Base-by-base conservation (phyloP, 1,140 invertebrate species). In the Cotesia vestalis region DNA sequence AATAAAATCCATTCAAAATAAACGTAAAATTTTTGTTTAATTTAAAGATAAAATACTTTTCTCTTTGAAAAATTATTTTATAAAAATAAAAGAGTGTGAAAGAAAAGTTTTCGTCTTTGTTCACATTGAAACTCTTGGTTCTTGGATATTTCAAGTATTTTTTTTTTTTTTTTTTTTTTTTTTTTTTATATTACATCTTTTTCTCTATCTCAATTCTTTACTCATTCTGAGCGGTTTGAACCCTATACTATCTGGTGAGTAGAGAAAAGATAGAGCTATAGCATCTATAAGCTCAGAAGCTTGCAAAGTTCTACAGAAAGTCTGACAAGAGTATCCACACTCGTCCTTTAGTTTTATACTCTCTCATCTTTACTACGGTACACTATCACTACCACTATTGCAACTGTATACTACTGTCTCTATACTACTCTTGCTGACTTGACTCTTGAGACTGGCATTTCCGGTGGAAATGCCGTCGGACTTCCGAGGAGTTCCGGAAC, bases 401-500 rank as follows among this genome's bases (percentile, higher is more conserved):
- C 27, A 27, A 27, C 27, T 27, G 27, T 67, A 67, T 11, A 55
- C 64, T 52, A 66, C 51, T 67, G 35, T 34, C 51, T 67, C n/a
- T 27, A 27, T 27, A 27, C 27, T 27, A 27, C 12, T 34, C 64
- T 12, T 46, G 35, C 35, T 55, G 53, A 52, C 53, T 6, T 6
- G 20, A 51, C 61, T 14, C 35, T n/a, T 14, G 20, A 46, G 62
- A 36, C 40, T 34, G 53, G 62, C 40, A 71, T 64, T 71, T 71
- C 69, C 61, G 61, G 51, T 71, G 69, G 60, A 71, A 63, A 53
- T 71, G 61, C 52, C 52, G 52, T 64, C 69, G 67, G 57, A 69
- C 57, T 59, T 59, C 53, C 67, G 67, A 67, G 51, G 40, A 67
- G 66, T 52, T 52, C 20, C 66, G 66, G 40, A 67, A 52, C 51